Conservation (phyloP, 2,113 vertebrate species). For the Hyperopisus bebe region DNA sequence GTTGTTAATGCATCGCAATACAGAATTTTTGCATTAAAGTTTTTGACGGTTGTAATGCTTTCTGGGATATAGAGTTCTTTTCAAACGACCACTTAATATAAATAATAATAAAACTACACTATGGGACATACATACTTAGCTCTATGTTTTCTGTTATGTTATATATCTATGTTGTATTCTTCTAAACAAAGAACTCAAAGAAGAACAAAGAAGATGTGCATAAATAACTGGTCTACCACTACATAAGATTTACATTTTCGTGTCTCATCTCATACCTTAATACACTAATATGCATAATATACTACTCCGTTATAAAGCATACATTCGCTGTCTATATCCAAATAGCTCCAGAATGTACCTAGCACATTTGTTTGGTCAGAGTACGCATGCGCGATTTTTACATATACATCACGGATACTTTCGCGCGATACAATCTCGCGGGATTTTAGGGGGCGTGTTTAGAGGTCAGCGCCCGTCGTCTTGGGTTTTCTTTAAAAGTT, state of each 20-base stretch:
- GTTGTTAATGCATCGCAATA: not conserved
- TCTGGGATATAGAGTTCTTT: constrained; percentile 15
- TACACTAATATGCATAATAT: not conserved
- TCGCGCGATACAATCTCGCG: not conserved
- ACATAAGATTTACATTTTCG: not conserved
- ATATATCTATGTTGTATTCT: not conserved
- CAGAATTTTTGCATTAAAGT: not conserved
- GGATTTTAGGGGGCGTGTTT: not conserved
- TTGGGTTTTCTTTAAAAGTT: not conserved
- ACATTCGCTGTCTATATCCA: not conserved
- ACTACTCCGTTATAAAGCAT: not conserved
- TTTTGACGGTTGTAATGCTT: not conserved
- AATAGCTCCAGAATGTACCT: not conserved
- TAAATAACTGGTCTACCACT: not conserved
- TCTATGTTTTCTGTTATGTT: not conserved
- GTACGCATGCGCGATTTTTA: not conserved
- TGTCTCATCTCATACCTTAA: not conserved
- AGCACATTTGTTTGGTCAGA: not conserved
- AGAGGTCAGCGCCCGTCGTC: not conserved
- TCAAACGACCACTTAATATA: not conserved
- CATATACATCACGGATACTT: not conserved
- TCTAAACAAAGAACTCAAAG: not conserved
- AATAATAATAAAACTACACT: not conserved
- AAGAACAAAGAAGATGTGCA: not conserved
- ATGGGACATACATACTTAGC: not conserved